A percentile compares a stretch with the other conserved stretches of the same genome.
phyloP scores from a whole-genome alignment of 2,113 vertebrate species.

The Prionailurus bengalensis region DNA sequence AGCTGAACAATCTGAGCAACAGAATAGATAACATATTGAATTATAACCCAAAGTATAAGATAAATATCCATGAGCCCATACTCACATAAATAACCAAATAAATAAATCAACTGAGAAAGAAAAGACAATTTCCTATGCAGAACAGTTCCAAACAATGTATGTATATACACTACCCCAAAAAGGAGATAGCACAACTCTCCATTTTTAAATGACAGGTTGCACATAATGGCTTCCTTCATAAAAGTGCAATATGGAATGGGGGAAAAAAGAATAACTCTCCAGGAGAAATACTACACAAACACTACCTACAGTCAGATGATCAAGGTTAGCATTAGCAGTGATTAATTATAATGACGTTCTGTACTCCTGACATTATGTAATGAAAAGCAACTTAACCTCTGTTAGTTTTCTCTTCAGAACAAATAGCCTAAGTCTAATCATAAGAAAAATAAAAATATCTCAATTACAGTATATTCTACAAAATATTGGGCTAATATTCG shows the following conservation, averaged over 20 bases:
- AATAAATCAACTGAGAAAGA: not conserved
- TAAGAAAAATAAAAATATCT: not conserved
- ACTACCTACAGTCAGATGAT: not conserved
- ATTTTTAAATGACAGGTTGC: not conserved
- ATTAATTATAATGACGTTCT: not conserved
- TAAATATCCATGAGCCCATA: not conserved
- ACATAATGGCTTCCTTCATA: not conserved
- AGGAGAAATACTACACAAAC: not conserved
- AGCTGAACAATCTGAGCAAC: not conserved
- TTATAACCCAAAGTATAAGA: not conserved
- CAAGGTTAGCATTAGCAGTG: not conserved
- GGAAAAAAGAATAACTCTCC: not conserved
- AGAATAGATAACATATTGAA: not conserved
- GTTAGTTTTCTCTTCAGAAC: not conserved
- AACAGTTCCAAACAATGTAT: not conserved
- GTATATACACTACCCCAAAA: not conserved
- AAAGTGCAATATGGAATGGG: not conserved
- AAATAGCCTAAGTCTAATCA: not conserved
- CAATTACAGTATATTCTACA: not conserved
- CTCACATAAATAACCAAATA: not conserved
- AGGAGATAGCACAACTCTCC: not conserved
- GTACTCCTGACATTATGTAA: not conserved
- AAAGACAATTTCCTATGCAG: not conserved
- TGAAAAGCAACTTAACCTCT: not conserved
- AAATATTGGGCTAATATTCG: not conserved